These are phyloP conservation scores for Xestobium rufovillosum DNA, from an alignment of 2,888 invertebrate genomes.

Conservation along the genomic window DNA sequence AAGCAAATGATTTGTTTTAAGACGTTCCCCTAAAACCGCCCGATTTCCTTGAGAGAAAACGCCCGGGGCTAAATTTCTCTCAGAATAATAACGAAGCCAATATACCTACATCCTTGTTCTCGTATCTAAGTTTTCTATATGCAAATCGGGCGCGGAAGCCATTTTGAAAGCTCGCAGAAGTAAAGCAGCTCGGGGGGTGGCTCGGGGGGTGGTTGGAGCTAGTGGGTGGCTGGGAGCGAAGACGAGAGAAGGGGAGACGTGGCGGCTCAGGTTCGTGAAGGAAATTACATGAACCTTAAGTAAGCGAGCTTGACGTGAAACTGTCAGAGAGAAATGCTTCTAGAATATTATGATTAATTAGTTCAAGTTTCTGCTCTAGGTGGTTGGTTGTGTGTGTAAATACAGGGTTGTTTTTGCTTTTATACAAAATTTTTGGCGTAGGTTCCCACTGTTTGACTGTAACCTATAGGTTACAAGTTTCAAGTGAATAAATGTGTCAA, in stretches of 20 bases:
- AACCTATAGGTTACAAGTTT: no score
- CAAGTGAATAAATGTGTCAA: no score
- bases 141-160: constrained; percentile 45
- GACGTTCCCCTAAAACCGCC: no score
- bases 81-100: no score
- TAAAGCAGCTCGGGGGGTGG: constrained; percentile 20
- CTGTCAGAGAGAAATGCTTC: constrained; percentile 36
- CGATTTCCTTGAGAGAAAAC: no score
- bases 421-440: no score
- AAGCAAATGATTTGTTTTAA: no score
- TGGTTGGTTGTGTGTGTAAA: no score
- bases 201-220: constrained; percentile 19
- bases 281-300: constrained; percentile 42
- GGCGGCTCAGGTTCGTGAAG: constrained; percentile 15
- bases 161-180: constrained; percentile 41
- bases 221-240: constrained; percentile 10
- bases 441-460: no score
- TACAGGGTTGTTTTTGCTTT: no score
- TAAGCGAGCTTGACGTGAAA: constrained; percentile 40
- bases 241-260: constrained; percentile 16
- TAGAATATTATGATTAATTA: constrained; percentile 40
- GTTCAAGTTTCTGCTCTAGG: not conserved
- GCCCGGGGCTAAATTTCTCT: no score
- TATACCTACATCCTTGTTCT: constrained; percentile 44
- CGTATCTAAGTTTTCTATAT: constrained; percentile 45